Conservation (phyloP, 2,797 vertebrate genomes). For the Sitta carolinensis region DNA sequence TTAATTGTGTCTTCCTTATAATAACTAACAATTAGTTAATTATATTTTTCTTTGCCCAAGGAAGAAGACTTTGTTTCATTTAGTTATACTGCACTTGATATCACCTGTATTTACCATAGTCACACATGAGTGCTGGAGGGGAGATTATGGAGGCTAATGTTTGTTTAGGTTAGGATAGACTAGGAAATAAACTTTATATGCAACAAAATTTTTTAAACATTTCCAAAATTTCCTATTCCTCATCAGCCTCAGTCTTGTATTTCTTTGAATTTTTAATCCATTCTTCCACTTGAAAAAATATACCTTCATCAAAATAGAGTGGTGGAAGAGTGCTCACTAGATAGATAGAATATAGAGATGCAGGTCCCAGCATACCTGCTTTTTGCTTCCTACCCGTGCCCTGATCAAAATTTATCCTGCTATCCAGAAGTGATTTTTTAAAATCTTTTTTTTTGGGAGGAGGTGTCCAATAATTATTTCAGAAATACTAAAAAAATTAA, state of each 20-base stretch:
- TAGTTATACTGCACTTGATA: not conserved
- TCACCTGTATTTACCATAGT: not conserved
- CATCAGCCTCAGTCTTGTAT: not conserved
- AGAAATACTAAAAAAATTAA: not conserved
- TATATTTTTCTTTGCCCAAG: not conserved
- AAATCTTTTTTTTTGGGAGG: not conserved
- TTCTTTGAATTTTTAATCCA: not conserved
- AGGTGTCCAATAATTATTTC: not conserved
- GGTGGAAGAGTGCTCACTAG: not conserved
- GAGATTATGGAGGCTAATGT: not conserved
- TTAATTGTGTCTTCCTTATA: not conserved
- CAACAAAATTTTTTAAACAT: not conserved
- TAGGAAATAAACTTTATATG: not conserved
- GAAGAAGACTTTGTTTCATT: not conserved
- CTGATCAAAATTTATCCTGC: not conserved
- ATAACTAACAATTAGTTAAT: not conserved
- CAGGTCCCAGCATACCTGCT: not conserved
- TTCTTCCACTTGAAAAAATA: not conserved
- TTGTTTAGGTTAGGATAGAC: not conserved
- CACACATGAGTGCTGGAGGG: not conserved
- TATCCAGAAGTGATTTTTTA: not conserved
- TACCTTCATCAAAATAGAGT: not conserved
- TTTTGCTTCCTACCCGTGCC: not conserved
- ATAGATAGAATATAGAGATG: not conserved
- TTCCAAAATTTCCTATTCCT: not conserved